Evolutionary conservation across 37 sponge, comb jelly and placozoan genomes (phyloP), one percentile per base, ranked within the genome.

Genomic region (Diacarnus erythraeanus): DNA sequence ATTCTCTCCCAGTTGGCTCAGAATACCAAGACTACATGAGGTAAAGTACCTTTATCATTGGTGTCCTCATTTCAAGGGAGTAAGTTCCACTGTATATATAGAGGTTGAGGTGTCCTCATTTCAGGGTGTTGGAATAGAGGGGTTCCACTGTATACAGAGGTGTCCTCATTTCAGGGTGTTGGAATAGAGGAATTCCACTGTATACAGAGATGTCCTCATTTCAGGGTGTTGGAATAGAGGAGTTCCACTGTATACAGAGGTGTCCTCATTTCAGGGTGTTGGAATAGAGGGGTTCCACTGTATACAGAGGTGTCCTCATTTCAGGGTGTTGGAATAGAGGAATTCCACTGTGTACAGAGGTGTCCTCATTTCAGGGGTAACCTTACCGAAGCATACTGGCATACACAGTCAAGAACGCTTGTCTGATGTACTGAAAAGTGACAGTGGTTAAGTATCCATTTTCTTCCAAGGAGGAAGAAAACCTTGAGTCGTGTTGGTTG

Each of bases 401-500:
- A 57, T 77, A 87, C 38, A 76, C 27, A 22, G 82, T 77, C 43
- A 87, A 26, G 71, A 81, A 72, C 0, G 78, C 77, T 33, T 87
- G 78, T 26, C 82, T 75, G 36, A 87, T 72, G 38, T 77, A 81
- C 69, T 77, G 77, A 9, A 59, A 39, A 8, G 88, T 87, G n/a
- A 82, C 42, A 10, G 63, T 0, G 31, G 76, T 71, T 31, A 87
- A 67, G 33, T 64, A 23, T 10, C 88, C 88, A 81, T 76, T 69
- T 29, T 76, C 72, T 0, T 77, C 72, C 2, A 87, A 72, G 26
- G 31, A 10, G 38, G 60, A 37, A 17, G 61, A 58, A 36, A 5
- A 60, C 59, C 27, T 40, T 23, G 71, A 63, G 61, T 70, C 74
- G 64, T 77, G 35, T 21, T 27, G 25, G 36, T 84, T 84, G 77